Conservation (phyloP, 2,888 invertebrate species). For the Tachina fera region DNA sequence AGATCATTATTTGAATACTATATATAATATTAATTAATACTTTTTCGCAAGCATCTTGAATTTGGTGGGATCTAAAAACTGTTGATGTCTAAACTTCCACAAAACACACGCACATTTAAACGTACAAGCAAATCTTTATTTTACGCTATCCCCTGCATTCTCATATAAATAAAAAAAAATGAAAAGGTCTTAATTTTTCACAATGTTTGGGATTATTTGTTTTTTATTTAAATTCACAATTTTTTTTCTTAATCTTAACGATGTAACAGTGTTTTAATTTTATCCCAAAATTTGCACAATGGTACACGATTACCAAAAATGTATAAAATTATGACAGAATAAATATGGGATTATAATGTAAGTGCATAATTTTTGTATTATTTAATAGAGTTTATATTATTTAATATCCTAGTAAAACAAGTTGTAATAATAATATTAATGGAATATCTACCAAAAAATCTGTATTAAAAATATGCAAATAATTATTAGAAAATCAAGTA, state of each 20-base stretch:
- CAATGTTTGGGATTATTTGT: too few species aligned
- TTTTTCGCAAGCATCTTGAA: conserved; percentile 11
- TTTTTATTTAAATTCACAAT: neutral
- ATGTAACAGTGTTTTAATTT: conserved; percentile 82
- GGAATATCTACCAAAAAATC: too few species aligned
- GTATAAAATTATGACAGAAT: too few species aligned
- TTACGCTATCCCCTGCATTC: neutral
- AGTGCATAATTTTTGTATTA: too few species aligned
- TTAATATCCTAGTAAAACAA: too few species aligned
- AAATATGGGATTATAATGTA: too few species aligned
- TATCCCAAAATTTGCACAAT: conserved; percentile 43
- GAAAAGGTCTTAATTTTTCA: too few species aligned
- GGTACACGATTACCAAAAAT: neutral
- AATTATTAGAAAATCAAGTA: too few species aligned
- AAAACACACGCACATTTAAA: neutral
- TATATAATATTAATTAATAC: conserved; percentile 1
- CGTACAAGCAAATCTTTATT: neutral
- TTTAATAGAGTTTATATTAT: too few species aligned
- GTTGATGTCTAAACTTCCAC: neutral
- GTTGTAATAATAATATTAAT: too few species aligned
- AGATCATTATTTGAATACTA: neutral
- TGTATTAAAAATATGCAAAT: too few species aligned
- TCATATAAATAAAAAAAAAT: neutral
- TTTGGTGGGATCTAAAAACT: neutral
- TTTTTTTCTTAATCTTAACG: conserved; percentile 80